Evolutionary conservation across 1,140 invertebrate genomes (phyloP).

Genomic region (Rhynchophorus ferrugineus): DNA sequence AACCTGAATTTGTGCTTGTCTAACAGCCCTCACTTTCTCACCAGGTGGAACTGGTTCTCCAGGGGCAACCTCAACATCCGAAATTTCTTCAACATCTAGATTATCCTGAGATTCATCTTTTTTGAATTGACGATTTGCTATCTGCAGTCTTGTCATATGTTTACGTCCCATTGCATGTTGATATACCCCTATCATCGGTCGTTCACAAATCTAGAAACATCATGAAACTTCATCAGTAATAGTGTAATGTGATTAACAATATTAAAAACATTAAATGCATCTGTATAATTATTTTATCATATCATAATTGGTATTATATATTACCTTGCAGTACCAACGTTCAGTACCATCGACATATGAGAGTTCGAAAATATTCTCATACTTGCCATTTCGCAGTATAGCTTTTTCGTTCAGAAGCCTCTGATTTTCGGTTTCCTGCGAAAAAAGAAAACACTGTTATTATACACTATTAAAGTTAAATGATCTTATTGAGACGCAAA

Average conservation of each 20-base stretch:
- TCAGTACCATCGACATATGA: conserved; percentile 33
- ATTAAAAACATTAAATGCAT: not conserved
- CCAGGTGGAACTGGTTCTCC: conserved; percentile 64
- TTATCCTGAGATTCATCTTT: conserved; percentile 3
- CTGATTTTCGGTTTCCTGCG: conserved; percentile 34
- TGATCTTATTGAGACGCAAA: no score
- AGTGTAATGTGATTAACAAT: not conserved
- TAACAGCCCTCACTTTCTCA: conserved; percentile 55
- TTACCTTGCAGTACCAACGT: conserved; percentile 36
- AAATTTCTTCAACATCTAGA: conserved; percentile 6
- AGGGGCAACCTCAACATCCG: conserved; percentile 44
- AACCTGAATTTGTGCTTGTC: conserved; percentile 49
- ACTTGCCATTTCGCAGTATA: conserved; percentile 31
- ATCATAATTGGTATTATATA: no score
- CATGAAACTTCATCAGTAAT: not conserved
- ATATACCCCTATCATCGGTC: conserved; percentile 37
- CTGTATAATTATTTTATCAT: not conserved
- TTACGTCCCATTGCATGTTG: conserved; percentile 37
- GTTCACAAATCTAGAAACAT: conserved; percentile 28
- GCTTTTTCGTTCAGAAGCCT: conserved; percentile 33
- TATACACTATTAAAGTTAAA: not conserved
- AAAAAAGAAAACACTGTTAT: conserved; percentile 8
- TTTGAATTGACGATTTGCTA: conserved; percentile 9
- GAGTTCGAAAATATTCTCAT: conserved; percentile 35
- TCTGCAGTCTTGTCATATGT: conserved; percentile 24